These are phyloP conservation scores for Bubo scandiacus DNA, from an alignment of 2,113 vertebrate genomes.

Conservation along the genomic window DNA sequence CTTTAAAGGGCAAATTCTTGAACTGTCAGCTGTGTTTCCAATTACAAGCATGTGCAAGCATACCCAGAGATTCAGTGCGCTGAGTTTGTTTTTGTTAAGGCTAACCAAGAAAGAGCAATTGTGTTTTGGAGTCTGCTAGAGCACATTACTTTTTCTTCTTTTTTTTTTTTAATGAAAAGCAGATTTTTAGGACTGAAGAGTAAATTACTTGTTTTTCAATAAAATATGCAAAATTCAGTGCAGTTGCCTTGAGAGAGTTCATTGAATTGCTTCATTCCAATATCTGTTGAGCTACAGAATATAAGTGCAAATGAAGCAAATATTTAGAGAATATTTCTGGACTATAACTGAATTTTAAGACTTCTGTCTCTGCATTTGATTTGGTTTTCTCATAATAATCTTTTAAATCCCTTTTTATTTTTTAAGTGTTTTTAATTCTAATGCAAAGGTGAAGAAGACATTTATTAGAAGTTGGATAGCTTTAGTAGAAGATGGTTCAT, in stretches of 20 bases:
- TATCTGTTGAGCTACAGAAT: background rate
- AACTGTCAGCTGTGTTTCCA: constrained; percentile 35
- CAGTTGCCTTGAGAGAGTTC: background rate
- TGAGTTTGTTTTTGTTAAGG: constrained; percentile 22
- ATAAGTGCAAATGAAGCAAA: background rate
- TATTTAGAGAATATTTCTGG: background rate
- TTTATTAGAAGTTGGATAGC: background rate
- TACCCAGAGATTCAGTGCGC: background rate
- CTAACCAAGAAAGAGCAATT: background rate
- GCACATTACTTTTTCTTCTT: background rate
- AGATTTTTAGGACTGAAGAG: background rate
- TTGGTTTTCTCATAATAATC: background rate
- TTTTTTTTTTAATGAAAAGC: background rate
- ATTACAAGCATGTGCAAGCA: background rate
- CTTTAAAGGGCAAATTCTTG: background rate
- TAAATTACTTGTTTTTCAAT: background rate
- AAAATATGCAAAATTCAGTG: background rate
- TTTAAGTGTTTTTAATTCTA: background rate
- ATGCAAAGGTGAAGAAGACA: background rate
- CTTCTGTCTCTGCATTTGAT: background rate
- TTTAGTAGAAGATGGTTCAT: background rate
- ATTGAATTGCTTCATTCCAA: background rate
- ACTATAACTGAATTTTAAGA: background rate
- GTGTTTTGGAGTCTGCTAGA: background rate
- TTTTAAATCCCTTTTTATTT: background rate